Evolutionary conservation across 2,797 vertebrate genomes (phyloP).

Genomic region (Poecile montanus): DNA sequence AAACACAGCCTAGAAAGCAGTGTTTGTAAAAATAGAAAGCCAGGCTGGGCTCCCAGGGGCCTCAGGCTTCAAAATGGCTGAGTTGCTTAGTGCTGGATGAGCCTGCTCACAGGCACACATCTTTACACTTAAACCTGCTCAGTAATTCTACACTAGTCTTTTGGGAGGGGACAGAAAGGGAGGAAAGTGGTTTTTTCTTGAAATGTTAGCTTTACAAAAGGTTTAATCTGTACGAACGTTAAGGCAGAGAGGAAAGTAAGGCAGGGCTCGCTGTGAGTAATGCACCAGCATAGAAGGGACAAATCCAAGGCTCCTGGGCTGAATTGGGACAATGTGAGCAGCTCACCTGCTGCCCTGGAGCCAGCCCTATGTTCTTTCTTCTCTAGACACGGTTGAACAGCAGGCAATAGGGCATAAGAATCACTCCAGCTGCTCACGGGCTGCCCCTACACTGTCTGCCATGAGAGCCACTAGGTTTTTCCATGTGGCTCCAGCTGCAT

Average conservation of each 20-base stretch:
- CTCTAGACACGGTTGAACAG: background rate
- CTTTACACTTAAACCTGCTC: background rate
- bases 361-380: background rate
- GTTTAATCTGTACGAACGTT: background rate
- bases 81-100: background rate
- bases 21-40: background rate
- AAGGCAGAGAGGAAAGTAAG: background rate
- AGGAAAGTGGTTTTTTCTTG: background rate
- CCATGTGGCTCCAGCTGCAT: background rate
- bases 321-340: background rate
- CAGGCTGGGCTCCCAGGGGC: background rate
- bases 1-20: constrained; percentile 1
- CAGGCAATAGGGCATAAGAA: no score
- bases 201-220: background rate
- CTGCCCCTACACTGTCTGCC: rapidly evolving
- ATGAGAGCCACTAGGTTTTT: background rate
- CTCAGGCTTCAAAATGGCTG: constrained; percentile 18
- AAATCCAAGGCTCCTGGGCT: background rate
- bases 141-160: background rate
- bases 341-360: background rate
- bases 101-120: background rate
- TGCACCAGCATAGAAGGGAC: background rate
- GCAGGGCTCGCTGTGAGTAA: background rate
- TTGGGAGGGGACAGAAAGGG: background rate
- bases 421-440: background rate